Conservation (phyloP, 2,113 vertebrate genomes). For the Danionella cerebrum region DNA sequence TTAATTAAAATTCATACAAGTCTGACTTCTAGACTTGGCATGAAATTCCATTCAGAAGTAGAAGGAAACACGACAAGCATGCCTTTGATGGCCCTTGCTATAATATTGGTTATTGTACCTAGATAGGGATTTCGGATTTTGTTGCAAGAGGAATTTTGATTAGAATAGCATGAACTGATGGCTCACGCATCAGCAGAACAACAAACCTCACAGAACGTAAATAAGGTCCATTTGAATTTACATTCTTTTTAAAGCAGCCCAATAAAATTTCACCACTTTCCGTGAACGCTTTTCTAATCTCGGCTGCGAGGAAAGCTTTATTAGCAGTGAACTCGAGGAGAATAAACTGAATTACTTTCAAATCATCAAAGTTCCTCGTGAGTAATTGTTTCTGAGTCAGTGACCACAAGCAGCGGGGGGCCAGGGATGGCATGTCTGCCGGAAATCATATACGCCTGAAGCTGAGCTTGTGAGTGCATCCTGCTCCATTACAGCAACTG, state of each 20-base stretch:
- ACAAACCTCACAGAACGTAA: background rate
- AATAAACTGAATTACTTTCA: conserved; percentile 69
- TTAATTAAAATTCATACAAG: no score
- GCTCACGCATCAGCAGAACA: background rate
- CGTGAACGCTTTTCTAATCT: background rate
- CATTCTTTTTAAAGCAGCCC: background rate
- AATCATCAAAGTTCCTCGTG: conserved; percentile 55
- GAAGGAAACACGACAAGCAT: no score
- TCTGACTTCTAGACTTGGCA: no score
- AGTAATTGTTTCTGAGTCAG: conserved; percentile 68
- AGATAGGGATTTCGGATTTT: background rate
- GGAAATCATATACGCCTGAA: conserved; percentile 54
- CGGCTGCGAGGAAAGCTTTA: conserved; percentile 50
- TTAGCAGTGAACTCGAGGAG: conserved; percentile 63
- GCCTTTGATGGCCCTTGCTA: no score
- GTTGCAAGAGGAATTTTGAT: background rate
- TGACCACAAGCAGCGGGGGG: conserved; percentile 51
- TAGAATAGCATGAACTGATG: background rate
- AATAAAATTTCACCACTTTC: background rate
- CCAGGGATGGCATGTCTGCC: background rate
- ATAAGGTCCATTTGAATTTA: background rate
- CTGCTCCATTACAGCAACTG: conserved; percentile 42
- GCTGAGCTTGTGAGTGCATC: conserved; percentile 48
- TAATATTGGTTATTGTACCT: background rate
- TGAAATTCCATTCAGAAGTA: no score